Evolutionary conservation across 2,113 vertebrate genomes (phyloP), one percentile per base, ranked within the genome.

Genomic region (Cranoglanis bouderius): DNA sequence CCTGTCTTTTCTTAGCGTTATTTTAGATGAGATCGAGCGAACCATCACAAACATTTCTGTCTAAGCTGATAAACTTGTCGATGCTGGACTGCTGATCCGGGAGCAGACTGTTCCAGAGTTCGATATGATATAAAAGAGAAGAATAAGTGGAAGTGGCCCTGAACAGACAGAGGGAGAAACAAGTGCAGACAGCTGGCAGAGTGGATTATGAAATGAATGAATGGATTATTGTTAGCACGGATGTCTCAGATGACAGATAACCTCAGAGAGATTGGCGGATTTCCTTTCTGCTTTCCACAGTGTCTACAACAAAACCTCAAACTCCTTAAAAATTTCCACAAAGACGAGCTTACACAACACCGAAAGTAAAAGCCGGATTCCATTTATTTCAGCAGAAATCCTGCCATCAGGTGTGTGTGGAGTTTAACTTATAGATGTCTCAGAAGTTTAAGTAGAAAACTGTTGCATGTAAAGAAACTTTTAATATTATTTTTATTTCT

Each of bases 151-250:
- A 81, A 53, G 13, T 65, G 57, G 49, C 82, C 86, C 32, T 87
- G 86, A 87, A 84, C 63, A 67, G 32, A 9, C 57, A 46, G 35
- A 85, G 32, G 63, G 9, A 57, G 1, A 77, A 46, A 80, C 24
- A 19, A 57, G 74, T 24, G 51, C 65, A 59, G 40, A 86, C 57
- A 67, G 65, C 21, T 51, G 72, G 51, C 74, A 65, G 63, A 86
- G 72, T 61, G 61, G 46, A 53, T 72, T 81, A 87, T 80, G 85
- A 87, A 49, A 87, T 43, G 74, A 87, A 81, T 53, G 40, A 85
- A 81, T n/a, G 53, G 63, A 38, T 53, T 51, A 51, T 84, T 87
- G 85, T 83, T 77, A 67, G 51, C 13, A 35, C n/a, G 18, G 38
- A 78, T 43, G 46, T 59, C 86, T 88, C 82, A 59, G 32, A 87